A percentile compares a stretch with the other conserved stretches of the same genome.
These are phyloP conservation scores for Dione vanillae DNA, from an alignment of 2,888 invertebrate genomes.

Conservation along the genomic window DNA sequence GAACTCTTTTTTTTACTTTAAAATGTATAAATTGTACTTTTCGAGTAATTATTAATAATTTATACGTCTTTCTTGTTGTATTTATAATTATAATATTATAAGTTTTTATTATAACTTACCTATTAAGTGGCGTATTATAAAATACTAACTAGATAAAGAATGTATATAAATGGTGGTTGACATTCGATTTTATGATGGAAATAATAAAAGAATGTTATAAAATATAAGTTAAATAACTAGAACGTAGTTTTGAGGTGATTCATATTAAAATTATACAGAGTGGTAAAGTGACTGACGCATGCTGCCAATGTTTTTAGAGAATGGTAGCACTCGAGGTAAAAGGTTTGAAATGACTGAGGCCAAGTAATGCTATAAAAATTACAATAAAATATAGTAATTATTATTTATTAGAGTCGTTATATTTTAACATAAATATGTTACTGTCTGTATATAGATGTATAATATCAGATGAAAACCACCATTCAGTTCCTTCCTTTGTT, in stretches of 20 bases:
- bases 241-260: conserved; percentile 27
- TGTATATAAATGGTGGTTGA: background rate
- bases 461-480: no score
- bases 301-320: conserved; percentile 24
- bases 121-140: background rate
- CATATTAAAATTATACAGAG: conserved; percentile 33
- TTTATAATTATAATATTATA: background rate
- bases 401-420: no score
- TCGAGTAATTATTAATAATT: background rate
- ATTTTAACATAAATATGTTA: no score
- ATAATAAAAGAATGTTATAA: conserved; percentile 18
- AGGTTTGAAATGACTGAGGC: background rate
- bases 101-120: background rate
- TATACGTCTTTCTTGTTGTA: background rate
- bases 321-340: conserved; percentile 16
- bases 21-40: background rate
- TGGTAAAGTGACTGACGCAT: conserved; percentile 23
- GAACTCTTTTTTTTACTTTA: no score
- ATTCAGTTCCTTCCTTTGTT: no score
- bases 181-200: conserved; percentile 14
- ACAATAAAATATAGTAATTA: background rate
- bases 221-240: conserved; percentile 18
- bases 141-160: background rate
- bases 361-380: conserved; percentile 2
- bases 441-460: no score